phyloP scores from a whole-genome alignment of 1,140 invertebrate species.

The Cydia fagiglandana region DNA sequence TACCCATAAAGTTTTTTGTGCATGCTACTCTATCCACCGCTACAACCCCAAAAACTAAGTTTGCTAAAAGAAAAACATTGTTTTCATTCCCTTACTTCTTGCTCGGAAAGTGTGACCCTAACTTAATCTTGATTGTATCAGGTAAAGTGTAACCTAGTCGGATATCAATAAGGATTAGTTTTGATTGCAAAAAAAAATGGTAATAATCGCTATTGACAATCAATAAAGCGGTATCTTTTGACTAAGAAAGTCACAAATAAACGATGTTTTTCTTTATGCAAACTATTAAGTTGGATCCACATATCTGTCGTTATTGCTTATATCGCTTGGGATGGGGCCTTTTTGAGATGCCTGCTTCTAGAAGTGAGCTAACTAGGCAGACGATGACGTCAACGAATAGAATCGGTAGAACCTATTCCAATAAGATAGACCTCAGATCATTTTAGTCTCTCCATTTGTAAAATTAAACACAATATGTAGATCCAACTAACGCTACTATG shows the following conservation, averaged over 20 bases:
- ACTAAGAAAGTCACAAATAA: neutral
- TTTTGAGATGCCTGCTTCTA: too few relatives aligned
- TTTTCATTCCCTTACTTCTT: neutral
- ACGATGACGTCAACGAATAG: too few relatives aligned
- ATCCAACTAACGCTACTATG: neutral
- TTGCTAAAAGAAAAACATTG: neutral
- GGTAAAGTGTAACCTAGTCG: neutral
- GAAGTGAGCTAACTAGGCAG: too few relatives aligned
- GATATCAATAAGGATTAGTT: too few relatives aligned
- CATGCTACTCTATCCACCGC: neutral
- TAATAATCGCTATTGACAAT: too few relatives aligned
- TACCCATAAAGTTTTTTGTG: neutral
- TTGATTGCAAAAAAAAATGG: too few relatives aligned
- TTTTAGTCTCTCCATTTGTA: too few relatives aligned
- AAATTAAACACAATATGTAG: neutral
- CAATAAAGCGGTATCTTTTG: neutral
- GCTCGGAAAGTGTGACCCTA: neutral
- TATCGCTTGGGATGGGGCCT: neutral
- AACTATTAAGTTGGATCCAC: constrained; percentile 1
- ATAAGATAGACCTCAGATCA: too few relatives aligned
- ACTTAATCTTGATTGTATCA: too few relatives aligned
- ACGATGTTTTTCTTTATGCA: neutral
- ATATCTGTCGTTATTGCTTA: neutral
- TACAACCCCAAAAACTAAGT: neutral
- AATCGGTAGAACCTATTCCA: too few relatives aligned